phyloP scores from a whole-genome alignment of 2,113 vertebrate species.

The Paratilapia polleni region DNA sequence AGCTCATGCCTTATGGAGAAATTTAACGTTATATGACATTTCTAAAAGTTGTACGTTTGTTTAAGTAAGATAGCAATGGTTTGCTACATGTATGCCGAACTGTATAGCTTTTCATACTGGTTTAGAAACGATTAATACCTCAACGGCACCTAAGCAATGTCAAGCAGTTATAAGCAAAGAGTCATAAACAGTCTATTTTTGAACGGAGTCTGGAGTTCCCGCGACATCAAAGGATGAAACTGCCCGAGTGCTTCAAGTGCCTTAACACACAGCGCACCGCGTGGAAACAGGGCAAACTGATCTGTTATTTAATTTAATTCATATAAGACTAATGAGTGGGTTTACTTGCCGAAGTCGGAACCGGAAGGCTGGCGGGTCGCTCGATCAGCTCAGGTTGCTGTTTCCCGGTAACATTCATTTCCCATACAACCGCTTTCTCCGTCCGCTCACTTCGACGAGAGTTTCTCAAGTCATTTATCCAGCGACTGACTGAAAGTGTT shows the following conservation, averaged over 20 bases:
- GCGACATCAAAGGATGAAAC: not conserved
- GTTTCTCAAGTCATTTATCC: conserved; percentile 80
- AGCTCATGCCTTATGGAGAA: not conserved
- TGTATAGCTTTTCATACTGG: not conserved
- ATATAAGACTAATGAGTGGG: fast-evolving
- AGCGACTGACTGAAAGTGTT: conserved; percentile 21
- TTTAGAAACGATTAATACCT: fast-evolving
- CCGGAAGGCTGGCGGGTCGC: conserved; percentile 85
- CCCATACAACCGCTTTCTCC: conserved; percentile 79
- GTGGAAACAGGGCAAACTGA: not conserved
- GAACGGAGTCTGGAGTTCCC: not conserved
- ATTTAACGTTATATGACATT: not conserved
- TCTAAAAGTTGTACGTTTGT: conserved; percentile 20
- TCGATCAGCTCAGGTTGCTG: conserved; percentile 82
- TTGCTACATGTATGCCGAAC: not conserved
- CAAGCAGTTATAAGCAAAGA: not conserved
- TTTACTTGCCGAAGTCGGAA: conserved; percentile 88
- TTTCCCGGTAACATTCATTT: conserved; percentile 89
- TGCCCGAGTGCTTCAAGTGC: not conserved
- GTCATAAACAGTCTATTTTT: not conserved
- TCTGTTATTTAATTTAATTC: not conserved
- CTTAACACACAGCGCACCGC: not conserved
- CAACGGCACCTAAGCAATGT: fast-evolving
- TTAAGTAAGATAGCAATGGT: not conserved
- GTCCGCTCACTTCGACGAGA: conserved; percentile 76